Base-by-base conservation (phyloP, 2,888 invertebrate species). In the Rhyacophila evoluta region DNA sequence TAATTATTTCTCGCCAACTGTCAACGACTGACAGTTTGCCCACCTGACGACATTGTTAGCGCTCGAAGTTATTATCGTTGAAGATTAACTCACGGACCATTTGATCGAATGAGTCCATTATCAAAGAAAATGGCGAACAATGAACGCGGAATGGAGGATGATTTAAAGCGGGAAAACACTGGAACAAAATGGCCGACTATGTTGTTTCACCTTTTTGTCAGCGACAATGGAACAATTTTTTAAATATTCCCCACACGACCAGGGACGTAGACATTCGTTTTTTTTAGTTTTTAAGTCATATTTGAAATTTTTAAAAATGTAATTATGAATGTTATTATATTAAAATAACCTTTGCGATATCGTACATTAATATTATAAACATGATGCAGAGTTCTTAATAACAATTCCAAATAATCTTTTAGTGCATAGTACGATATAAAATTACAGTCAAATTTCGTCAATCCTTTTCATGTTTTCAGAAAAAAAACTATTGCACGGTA, bases 161-260 rank as follows among this genome's bases (percentile, higher is more conserved):
- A 55, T 55, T 55, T 55, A 55, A 19, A 55, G 55, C 55, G 55
- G 55, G 55, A 55, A 55, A 55, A 55, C 55, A 55, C 25, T 55
- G 25, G 55, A 81, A 82, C 83, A 83, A 81, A 83, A 81, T 83
- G 84, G 83, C 82, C 79, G 84, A 83, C 84, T 37, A 68, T 79
- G 79, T 77, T 79, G 71, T 74, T 79, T 81, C 79, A 77, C 81
- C 77, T 79, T 79, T 80, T 80, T 78, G 36, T 33, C 28, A n/a
- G 55, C 29, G 28, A 80, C 74, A 74, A 79, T 78, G 29, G 19
- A 74, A 68, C 8, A 4, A 25, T 55, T 55, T 55, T 55, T 55
- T 55, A 74, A 39, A 10, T 74, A 55, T 11, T 55, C 38, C n/a
- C 73, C 72, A 12, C 72, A 10, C 37, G 37, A 15, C 15, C 25